These are phyloP conservation scores for Benthosema pterotum DNA, from an alignment of 2,797 vertebrate genomes.

Conservation along the genomic window DNA sequence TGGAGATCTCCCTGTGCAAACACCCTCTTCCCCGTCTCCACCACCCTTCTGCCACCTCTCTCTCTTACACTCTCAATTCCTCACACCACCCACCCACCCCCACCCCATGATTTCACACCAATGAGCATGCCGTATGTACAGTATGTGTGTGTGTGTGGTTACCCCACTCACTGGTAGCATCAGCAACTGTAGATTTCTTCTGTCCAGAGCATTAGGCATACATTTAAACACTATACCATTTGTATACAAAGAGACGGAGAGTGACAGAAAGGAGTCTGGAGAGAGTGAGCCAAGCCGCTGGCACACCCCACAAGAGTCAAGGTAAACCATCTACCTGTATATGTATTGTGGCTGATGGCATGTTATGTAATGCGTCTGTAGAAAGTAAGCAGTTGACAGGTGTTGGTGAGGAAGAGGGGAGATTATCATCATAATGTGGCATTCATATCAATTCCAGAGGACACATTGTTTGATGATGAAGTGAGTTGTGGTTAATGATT, in stretches of 20 bases:
- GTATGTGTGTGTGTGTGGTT: constrained; percentile 64
- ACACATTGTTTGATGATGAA: constrained; percentile 28
- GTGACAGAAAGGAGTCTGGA: constrained; percentile 28
- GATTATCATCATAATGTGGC: constrained; percentile 28
- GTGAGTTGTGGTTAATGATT: constrained; percentile 17
- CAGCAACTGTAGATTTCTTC: constrained; percentile 69
- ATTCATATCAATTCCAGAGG: not conserved
- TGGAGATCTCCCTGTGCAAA: constrained; percentile 65
- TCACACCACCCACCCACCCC: constrained; percentile 28
- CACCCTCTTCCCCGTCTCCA: constrained; percentile 28
- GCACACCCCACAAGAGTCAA: constrained; percentile 56
- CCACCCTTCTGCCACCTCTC: constrained; percentile 50
- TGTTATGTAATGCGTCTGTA: constrained; percentile 57
- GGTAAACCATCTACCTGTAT: constrained; percentile 71
- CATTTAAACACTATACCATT: constrained; percentile 17
- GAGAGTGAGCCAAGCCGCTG: constrained; percentile 26
- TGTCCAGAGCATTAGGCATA: constrained; percentile 39
- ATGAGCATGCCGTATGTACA: constrained; percentile 71
- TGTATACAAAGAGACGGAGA: constrained; percentile 33
- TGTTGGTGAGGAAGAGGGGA: constrained; percentile 9
- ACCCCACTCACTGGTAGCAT: constrained; percentile 76
- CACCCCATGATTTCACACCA: constrained; percentile 69
- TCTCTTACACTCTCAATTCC: constrained; percentile 41
- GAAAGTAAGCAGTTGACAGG: constrained; percentile 25
- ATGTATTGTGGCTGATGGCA: constrained; percentile 54